Conservation (phyloP, 2,888 invertebrate genomes). For the Oegoconia quadripuncta region DNA sequence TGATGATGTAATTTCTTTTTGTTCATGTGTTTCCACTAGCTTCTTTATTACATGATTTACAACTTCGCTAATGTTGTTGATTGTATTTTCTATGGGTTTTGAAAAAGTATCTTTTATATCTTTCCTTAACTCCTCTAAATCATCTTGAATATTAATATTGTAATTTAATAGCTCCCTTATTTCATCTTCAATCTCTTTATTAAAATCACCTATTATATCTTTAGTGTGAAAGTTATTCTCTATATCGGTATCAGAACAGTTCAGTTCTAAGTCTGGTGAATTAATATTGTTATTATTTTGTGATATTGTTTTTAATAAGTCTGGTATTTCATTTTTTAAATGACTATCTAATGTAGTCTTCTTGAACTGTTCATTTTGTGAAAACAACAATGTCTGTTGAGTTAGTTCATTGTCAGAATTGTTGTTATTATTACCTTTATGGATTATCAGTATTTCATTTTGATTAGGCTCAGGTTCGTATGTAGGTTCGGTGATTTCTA, state of each 20-base stretch:
- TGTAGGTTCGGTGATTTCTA: constrained; percentile 54
- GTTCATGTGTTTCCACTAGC: constrained; percentile 62
- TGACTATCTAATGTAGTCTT: constrained; percentile 37
- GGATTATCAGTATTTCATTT: constrained; percentile 34
- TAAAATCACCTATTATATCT: constrained; percentile 79
- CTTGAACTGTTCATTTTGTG: constrained; percentile 25
- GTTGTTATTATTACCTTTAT: constrained; percentile 52
- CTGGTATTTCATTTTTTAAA: constrained; percentile 57
- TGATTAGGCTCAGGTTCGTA: constrained; percentile 43
- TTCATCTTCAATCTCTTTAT: constrained; percentile 80
- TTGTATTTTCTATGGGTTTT: constrained; percentile 71
- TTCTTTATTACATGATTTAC: constrained; percentile 74
- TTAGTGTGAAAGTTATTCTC: constrained; percentile 69
- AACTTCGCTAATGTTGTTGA: constrained; percentile 74
- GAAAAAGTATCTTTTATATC: constrained; percentile 72
- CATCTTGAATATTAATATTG: constrained; percentile 69
- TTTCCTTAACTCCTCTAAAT: constrained; percentile 67
- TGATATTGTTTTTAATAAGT: constrained; percentile 64
- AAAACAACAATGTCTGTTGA: constrained; percentile 12
- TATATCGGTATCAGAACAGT: constrained; percentile 60
- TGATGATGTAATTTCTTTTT: constrained; percentile 24
- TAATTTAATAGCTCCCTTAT: constrained; percentile 71
- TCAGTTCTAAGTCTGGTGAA: constrained; percentile 40
- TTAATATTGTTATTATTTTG: constrained; percentile 59
- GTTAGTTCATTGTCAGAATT: constrained; percentile 31